Evolutionary conservation across 1,140 invertebrate species (phyloP).

Genomic region (Himalopsyche phryganea): DNA sequence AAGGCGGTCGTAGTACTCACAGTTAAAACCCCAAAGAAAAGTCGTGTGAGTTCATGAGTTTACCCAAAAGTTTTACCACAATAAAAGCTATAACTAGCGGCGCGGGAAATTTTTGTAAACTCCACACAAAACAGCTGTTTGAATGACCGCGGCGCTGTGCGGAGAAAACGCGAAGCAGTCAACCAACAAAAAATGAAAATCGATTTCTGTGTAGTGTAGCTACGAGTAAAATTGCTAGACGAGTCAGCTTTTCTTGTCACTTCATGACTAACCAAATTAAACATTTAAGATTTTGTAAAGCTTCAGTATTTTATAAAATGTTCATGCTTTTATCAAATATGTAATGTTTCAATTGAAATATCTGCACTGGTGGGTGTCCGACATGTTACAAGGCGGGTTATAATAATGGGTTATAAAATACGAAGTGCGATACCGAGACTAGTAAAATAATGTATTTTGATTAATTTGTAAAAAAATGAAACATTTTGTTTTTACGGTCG

Average conservation of each 20-base stretch:
- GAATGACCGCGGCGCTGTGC: background rate
- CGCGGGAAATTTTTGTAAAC: no score
- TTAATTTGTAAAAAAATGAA: background rate
- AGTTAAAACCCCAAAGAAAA: no score
- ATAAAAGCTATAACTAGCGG: no score
- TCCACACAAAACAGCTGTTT: conserved; percentile 10
- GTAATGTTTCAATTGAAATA: no score
- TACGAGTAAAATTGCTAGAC: conserved; percentile 8
- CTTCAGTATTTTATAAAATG: no score
- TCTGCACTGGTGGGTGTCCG: no score
- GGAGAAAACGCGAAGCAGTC: conserved; percentile 11
- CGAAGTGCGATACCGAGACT: background rate
- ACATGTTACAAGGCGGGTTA: no score
- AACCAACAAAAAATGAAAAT: conserved; percentile 19
- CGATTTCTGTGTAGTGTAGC: conserved; percentile 19
- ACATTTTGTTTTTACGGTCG: background rate
- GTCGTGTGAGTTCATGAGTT: no score
- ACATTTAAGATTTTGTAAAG: background rate
- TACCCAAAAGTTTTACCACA: no score
- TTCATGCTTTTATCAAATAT: no score
- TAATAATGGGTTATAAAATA: no score
- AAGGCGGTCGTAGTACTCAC: no score
- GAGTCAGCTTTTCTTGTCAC: conserved; percentile 14
- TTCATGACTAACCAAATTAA: conserved; percentile 7
- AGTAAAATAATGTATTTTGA: background rate